A percentile compares a stretch with the other conserved stretches of the same genome.
phyloP scores from a whole-genome alignment of 2,888 invertebrate species.

The Leptothorax acervorum region DNA sequence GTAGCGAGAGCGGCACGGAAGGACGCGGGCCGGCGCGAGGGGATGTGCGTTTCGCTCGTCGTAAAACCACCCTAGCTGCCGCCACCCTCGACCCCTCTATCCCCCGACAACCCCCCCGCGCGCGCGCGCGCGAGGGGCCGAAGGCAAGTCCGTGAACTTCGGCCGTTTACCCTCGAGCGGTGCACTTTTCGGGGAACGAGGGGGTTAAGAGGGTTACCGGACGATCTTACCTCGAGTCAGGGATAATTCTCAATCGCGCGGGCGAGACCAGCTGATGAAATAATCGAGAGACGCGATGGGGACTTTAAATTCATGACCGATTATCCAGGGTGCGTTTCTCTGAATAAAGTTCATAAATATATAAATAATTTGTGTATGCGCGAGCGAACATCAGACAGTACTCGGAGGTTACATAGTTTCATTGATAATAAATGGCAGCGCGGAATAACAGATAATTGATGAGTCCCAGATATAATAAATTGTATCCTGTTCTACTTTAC shows the following conservation, averaged over 20 bases:
- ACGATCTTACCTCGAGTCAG: constrained; percentile 20
- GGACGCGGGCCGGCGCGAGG: constrained; percentile 31
- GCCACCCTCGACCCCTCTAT: constrained; percentile 55
- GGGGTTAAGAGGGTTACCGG: constrained; percentile 1
- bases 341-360: background rate
- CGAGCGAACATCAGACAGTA: background rate
- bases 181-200: constrained; percentile 26
- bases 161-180: constrained; percentile 48
- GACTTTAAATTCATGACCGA: background rate
- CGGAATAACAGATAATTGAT: constrained; percentile 11
- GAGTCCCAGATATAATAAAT: constrained; percentile 25
- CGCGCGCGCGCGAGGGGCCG: constrained; percentile 14
- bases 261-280: constrained; percentile 13
- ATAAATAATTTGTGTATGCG: background rate
- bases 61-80: constrained; percentile 79
- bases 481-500: background rate
- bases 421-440: constrained; percentile 23
- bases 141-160: constrained; percentile 42
- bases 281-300: constrained; percentile 1
- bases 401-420: background rate
- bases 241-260: constrained; percentile 38
- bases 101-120: background rate
- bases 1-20: constrained; percentile 57
- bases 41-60: constrained; percentile 80
- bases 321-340: background rate